phyloP scores from a whole-genome alignment of 2,113 vertebrate species.

The Chaetops frenatus region DNA sequence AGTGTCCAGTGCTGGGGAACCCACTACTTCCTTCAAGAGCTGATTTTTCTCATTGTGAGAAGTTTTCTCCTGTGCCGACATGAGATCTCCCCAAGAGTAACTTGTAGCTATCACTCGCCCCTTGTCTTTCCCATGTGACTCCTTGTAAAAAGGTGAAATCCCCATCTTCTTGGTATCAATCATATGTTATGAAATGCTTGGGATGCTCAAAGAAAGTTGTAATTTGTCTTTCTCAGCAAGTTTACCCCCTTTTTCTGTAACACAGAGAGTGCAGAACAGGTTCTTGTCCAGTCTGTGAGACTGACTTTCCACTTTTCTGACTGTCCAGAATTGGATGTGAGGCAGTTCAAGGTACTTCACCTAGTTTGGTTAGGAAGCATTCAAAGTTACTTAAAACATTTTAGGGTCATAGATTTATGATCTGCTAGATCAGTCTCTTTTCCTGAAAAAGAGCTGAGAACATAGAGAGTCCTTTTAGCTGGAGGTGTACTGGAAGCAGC shows the following conservation, averaged over 20 bases:
- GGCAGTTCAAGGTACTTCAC: neutral
- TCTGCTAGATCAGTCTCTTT: neutral
- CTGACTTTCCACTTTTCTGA: neutral
- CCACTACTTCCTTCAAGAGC: neutral
- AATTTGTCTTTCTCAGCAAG: neutral
- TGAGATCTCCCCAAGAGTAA: neutral
- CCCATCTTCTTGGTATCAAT: neutral
- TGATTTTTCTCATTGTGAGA: neutral
- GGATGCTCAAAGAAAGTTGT: neutral
- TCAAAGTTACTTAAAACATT: neutral
- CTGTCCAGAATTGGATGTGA: neutral
- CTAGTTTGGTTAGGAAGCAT: neutral
- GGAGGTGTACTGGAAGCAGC: neutral
- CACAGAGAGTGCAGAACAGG: neutral
- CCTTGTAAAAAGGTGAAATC: neutral
- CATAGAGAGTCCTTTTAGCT: neutral
- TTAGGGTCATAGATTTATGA: neutral
- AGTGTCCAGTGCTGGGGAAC: neutral
- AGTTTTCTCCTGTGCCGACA: neutral
- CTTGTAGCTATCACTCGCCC: neutral
- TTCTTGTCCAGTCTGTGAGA: neutral
- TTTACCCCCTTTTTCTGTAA: neutral
- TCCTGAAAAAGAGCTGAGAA: neutral
- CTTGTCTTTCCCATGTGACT: neutral
- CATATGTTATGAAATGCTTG: neutral